phyloP scores from a whole-genome alignment of 1,140 invertebrate species.

The Leptoteleia sp. region DNA sequence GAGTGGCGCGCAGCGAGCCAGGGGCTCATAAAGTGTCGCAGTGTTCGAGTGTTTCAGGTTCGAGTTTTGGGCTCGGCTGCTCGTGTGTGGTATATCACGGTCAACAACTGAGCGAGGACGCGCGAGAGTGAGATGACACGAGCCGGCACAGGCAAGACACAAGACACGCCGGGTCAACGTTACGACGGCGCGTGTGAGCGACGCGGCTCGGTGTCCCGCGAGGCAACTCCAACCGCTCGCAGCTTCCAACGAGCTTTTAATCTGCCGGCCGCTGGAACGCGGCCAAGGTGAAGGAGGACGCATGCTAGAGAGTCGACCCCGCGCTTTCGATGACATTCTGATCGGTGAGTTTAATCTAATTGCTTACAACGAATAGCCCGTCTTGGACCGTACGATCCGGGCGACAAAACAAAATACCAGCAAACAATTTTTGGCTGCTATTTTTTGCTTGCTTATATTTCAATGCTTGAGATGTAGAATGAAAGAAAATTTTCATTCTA shows the following conservation, averaged over 20 bases:
- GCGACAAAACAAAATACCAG: too few relatives aligned
- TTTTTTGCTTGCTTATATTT: too few relatives aligned
- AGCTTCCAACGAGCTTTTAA: constrained; percentile 76
- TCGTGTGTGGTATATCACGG: constrained; percentile 59
- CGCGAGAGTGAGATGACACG: constrained; percentile 29
- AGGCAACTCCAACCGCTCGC: constrained; percentile 53
- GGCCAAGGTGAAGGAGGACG: constrained; percentile 70
- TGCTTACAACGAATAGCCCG: constrained; percentile 64
- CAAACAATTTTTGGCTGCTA: too few relatives aligned
- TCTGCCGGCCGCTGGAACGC: constrained; percentile 73
- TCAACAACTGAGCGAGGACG: constrained; percentile 7
- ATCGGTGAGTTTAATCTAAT: constrained; percentile 76
- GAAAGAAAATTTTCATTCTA: too few relatives aligned
- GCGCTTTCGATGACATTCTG: constrained; percentile 66
- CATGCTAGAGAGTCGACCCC: constrained; percentile 27
- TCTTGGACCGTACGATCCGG: constrained; percentile 16
- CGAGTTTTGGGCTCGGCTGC: constrained; percentile 53
- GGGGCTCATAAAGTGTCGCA: constrained; percentile 68
- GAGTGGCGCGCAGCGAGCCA: constrained; percentile 36
- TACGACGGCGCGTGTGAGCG: constrained; percentile 55
- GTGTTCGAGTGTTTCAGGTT: constrained; percentile 71
- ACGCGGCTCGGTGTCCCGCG: constrained; percentile 61
- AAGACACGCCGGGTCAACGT: constrained; percentile 49
- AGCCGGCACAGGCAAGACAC: constrained; percentile 33
- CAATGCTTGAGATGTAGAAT: too few relatives aligned